These are phyloP conservation scores for Aphis gossypii DNA, from an alignment of 1,140 invertebrate genomes.

Conservation along the genomic window DNA sequence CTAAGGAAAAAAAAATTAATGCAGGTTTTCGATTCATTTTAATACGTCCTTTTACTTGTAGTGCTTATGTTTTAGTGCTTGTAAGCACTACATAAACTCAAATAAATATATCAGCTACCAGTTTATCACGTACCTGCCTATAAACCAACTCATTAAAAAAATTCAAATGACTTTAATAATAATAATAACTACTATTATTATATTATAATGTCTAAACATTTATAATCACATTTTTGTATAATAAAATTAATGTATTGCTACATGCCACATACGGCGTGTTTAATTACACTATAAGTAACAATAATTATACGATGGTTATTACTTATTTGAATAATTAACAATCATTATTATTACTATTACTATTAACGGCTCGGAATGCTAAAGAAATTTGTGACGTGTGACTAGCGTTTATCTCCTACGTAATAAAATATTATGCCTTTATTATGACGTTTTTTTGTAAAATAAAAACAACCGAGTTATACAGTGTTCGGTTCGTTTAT, in stretches of 20 bases:
- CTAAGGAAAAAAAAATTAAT: not conserved
- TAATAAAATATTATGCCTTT: constrained; percentile 2
- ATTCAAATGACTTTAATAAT: not conserved
- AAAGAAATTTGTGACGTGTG: not conserved
- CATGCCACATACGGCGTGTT: not conserved
- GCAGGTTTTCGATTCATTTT: not conserved
- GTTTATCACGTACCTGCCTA: not conserved
- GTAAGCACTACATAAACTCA: not conserved
- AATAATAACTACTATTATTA: not conserved
- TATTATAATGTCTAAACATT: not conserved
- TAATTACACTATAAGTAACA: not conserved
- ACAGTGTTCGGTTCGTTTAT: not conserved
- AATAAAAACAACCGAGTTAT: not conserved
- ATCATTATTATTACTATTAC: not conserved
- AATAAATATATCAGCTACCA: not conserved
- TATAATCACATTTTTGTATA: not conserved
- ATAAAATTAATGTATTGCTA: not conserved
- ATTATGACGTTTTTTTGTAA: not conserved
- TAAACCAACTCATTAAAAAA: not conserved
- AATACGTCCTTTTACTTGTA: not conserved
- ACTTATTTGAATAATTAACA: not conserved
- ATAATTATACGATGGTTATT: constrained; percentile 2
- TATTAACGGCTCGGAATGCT: not conserved
- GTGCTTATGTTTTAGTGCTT: not conserved
- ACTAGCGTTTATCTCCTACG: not conserved